Evolutionary conservation across 2,888 invertebrate genomes (phyloP).

Genomic region (Deilephila porcellus): DNA sequence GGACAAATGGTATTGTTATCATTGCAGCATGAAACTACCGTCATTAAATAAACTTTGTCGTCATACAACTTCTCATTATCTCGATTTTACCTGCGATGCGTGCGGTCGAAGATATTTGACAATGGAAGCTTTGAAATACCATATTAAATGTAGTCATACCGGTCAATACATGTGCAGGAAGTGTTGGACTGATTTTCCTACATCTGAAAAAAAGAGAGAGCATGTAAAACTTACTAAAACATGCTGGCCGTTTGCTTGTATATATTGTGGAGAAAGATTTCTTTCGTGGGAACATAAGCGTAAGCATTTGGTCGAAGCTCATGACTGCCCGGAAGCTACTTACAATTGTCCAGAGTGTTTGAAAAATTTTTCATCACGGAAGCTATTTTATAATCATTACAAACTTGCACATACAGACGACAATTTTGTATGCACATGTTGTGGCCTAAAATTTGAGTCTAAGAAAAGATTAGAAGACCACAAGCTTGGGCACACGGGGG

Average conservation of each 20-base stretch:
- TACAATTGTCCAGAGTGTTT: constrained; percentile 70
- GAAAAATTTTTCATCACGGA: constrained; percentile 56
- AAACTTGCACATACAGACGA: constrained; percentile 66
- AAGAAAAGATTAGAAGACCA: constrained; percentile 69
- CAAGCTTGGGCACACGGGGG: constrained; percentile 76
- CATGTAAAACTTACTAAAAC: constrained; percentile 60
- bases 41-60: constrained; percentile 64
- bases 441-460: constrained; percentile 63
- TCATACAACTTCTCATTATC: constrained; percentile 71
- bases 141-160: constrained; percentile 64
- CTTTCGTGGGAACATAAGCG: constrained; percentile 70
- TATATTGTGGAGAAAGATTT: constrained; percentile 69
- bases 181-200: constrained; percentile 69
- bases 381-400: constrained; percentile 66
- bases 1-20: constrained; percentile 63
- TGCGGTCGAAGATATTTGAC: constrained; percentile 70
- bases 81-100: constrained; percentile 68
- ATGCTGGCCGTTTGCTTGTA: constrained; percentile 69
- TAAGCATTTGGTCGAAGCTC: constrained; percentile 60
- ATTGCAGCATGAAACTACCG: constrained; percentile 65
- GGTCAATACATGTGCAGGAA: constrained; percentile 64
- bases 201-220: constrained; percentile 56
- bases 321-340: constrained; percentile 53
- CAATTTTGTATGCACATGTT: constrained; percentile 61
- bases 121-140: constrained; percentile 67